phyloP scores from a whole-genome alignment of 2,797 vertebrate genomes.

The Clarias fuscus region DNA sequence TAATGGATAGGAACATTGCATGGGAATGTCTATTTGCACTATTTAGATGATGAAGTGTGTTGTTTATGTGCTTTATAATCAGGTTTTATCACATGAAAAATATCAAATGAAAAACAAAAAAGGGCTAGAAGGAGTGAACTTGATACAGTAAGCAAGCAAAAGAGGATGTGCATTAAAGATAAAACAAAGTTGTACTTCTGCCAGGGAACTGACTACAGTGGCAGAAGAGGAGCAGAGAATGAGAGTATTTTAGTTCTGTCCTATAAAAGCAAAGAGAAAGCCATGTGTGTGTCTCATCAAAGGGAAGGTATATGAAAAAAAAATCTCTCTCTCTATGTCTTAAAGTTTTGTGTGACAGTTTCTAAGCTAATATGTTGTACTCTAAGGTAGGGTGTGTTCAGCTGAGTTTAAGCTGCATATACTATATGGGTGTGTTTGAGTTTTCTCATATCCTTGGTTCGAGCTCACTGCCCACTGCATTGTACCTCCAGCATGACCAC shows the following conservation, averaged over 20 bases:
- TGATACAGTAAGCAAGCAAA: not conserved
- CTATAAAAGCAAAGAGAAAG: constrained; percentile 19
- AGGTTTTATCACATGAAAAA: not conserved
- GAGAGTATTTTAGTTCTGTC: constrained; percentile 21
- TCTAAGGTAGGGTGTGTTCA: not conserved
- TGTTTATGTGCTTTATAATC: not conserved
- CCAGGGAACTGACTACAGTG: not conserved
- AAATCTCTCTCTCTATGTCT: too few species aligned
- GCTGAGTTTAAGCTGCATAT: constrained; percentile 14
- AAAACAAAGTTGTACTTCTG: not conserved
- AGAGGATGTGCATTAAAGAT: not conserved
- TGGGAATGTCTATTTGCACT: not conserved
- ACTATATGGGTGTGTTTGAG: not conserved
- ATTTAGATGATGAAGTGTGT: not conserved
- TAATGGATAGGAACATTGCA: not conserved
- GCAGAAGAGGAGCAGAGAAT: constrained; percentile 19
- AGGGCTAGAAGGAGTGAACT: not conserved
- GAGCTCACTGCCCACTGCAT: constrained; percentile 57
- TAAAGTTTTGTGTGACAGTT: too few species aligned
- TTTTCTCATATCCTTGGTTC: not conserved
- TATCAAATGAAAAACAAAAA: not conserved
- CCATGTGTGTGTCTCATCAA: constrained; percentile 12
- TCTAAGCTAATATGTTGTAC: not conserved
- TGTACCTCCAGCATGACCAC: constrained; percentile 98
- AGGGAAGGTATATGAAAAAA: constrained; percentile 2